Evolutionary conservation across 2,888 invertebrate genomes (phyloP).

Genomic region (Caradrina clavipalpis): DNA sequence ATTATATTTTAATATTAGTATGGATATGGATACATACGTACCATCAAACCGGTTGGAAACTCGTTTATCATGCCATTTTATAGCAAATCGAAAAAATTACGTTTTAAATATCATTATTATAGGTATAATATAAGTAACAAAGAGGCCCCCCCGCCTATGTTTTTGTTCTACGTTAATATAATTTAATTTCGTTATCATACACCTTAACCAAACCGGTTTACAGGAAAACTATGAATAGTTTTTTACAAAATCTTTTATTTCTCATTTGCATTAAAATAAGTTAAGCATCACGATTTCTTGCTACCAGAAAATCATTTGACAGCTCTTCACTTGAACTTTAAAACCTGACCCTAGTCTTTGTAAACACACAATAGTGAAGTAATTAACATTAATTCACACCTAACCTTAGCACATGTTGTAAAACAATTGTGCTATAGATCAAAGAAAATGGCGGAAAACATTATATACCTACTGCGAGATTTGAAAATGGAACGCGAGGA

Average conservation of each 20-base stretch:
- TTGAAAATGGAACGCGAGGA: conserved; percentile 60
- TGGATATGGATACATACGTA: conserved; percentile 44
- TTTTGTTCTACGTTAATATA: conserved; percentile 25
- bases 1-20: too few species aligned
- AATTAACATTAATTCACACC: conserved; percentile 40
- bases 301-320: conserved; percentile 22
- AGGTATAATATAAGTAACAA: background rate
- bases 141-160: background rate
- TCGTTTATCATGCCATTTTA: conserved; percentile 54
- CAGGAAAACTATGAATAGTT: conserved; percentile 41
- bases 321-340: conserved; percentile 34
- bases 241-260: conserved; percentile 25
- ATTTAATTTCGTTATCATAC: conserved; percentile 7
- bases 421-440: conserved; percentile 35
- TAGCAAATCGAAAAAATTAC: conserved; percentile 47
- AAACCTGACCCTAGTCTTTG: conserved; percentile 8
- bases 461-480: conserved; percentile 37
- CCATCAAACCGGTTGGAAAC: conserved; percentile 59
- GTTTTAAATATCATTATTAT: conserved; percentile 28
- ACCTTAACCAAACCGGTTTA: conserved; percentile 19
- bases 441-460: conserved; percentile 50
- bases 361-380: conserved; percentile 30
- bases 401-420: conserved; percentile 16
- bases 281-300: conserved; percentile 24
- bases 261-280: conserved; percentile 37